phyloP scores from a whole-genome alignment of 2,113 vertebrate species.

The Hiodon alosoides region DNA sequence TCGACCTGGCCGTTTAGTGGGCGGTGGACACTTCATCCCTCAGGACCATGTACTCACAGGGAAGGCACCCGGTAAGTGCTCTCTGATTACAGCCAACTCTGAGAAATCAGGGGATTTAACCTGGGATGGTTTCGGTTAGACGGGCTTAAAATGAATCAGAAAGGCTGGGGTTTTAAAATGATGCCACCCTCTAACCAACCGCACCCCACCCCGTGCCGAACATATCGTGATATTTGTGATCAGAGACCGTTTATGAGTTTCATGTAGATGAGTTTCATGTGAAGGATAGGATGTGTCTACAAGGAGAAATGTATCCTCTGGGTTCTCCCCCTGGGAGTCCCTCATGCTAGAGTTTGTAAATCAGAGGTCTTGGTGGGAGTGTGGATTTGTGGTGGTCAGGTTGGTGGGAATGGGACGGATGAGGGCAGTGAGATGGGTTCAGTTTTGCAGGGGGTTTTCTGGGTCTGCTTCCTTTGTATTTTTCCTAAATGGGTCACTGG shows the following conservation, averaged over 20 bases:
- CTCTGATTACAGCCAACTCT: neutral
- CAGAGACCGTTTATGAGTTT: no score
- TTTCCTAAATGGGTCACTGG: conserved; percentile 57
- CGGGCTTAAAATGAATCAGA: neutral
- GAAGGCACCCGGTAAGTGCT: conserved; percentile 68
- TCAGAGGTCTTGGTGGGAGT: no score
- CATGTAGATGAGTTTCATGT: no score
- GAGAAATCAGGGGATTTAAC: neutral
- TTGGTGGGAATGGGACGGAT: neutral
- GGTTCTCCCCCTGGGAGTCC: no score
- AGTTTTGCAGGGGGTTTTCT: conserved; percentile 28
- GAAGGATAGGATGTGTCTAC: no score
- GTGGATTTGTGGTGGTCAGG: no score
- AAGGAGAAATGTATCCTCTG: no score
- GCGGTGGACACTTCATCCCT: conserved; percentile 61
- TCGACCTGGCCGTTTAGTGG: conserved; percentile 58
- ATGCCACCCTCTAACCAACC: neutral
- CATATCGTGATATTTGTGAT: no score
- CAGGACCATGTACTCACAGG: conserved; percentile 73
- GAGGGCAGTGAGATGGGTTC: conserved; percentile 23
- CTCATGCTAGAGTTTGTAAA: no score
- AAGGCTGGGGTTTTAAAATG: neutral
- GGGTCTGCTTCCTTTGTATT: conserved; percentile 52
- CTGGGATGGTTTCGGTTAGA: neutral
- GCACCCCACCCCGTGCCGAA: no score